Conservation (phyloP, 2,797 vertebrate genomes). For the Coccyzus lansbergi region DNA sequence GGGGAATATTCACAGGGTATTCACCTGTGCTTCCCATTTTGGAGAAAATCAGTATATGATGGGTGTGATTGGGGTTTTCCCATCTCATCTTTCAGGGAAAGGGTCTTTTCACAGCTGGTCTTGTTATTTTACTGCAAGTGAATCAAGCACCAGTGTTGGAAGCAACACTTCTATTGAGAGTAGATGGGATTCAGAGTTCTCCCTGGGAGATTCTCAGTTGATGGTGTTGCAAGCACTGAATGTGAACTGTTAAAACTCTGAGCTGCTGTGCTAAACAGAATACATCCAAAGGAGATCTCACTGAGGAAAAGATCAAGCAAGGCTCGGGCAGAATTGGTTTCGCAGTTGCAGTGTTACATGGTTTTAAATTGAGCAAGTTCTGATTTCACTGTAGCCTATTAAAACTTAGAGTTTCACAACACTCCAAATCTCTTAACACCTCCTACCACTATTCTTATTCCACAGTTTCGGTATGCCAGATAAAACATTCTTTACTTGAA, state of each 20-base stretch:
- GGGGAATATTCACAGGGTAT: too few species aligned
- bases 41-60: neutral
- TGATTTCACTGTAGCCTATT: neutral
- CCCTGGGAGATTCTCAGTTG: neutral
- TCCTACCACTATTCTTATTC: neutral
- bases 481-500: constrained; percentile 14
- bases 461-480: neutral
- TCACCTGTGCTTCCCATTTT: neutral
- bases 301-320: neutral
- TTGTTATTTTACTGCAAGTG: neutral
- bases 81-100: neutral
- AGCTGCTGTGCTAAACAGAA: neutral
- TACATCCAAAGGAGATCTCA: neutral
- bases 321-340: neutral
- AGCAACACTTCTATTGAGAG: neutral
- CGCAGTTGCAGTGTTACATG: neutral
- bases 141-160: neutral
- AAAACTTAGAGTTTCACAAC: neutral
- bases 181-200: neutral
- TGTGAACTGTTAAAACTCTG: neutral
- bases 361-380: neutral
- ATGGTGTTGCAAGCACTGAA: neutral
- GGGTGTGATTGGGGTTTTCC: neutral
- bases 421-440: neutral
- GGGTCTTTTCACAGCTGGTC: neutral